A percentile compares a stretch with the other conserved stretches of the same genome.
These are phyloP conservation scores for Smutsia gigantea DNA, from an alignment of 2,797 vertebrate species.

Conservation along the genomic window DNA sequence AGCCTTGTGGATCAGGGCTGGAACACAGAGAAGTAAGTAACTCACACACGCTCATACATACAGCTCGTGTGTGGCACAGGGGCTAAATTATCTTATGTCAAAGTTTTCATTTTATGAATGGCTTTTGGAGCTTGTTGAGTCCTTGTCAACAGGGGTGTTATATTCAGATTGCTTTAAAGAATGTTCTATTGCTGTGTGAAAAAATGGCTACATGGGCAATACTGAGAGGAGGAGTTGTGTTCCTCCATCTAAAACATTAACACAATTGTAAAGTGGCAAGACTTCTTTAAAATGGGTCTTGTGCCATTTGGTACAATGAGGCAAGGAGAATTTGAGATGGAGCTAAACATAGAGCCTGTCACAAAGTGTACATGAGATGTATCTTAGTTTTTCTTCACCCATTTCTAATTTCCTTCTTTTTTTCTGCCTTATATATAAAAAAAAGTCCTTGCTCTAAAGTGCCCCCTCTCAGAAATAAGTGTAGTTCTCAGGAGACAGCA, in stretches of 20 bases:
- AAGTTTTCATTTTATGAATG: not conserved
- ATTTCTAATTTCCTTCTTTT: not conserved
- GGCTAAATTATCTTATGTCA: not conserved
- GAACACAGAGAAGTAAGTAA: not conserved
- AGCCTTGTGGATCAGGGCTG: not conserved
- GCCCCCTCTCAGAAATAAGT: not conserved
- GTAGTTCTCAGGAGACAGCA: not conserved
- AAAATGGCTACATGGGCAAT: not conserved
- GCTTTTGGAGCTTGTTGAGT: not conserved
- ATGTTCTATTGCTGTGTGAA: not conserved
- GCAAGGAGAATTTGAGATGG: not conserved
- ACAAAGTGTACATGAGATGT: too few species aligned
- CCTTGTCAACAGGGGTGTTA: not conserved
- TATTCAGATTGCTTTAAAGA: not conserved
- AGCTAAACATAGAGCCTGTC: not conserved
- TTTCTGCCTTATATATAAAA: not conserved
- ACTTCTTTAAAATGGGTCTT: not conserved
- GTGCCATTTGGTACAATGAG: not conserved
- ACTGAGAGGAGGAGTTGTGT: not conserved
- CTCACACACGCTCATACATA: not conserved
- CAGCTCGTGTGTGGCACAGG: not conserved
- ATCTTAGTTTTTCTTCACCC: not conserved
- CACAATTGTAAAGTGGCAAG: not conserved
- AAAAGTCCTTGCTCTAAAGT: not conserved
- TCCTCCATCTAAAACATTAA: not conserved